Evolutionary conservation across 2,113 vertebrate species (phyloP), one percentile per base, ranked within the genome.

Genomic region (Onychostoma macrolepis): DNA sequence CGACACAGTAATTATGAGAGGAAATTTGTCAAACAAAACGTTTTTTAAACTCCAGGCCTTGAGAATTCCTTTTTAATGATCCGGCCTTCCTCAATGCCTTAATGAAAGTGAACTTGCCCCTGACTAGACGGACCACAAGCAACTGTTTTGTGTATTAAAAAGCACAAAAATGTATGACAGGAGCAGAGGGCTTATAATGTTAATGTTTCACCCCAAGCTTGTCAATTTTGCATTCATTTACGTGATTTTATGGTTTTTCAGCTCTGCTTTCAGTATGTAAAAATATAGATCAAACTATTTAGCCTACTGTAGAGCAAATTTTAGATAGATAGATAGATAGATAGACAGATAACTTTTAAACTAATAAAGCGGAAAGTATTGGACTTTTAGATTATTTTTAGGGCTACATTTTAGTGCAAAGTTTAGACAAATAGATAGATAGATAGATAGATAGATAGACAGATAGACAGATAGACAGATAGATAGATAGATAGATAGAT

Each of bases 21-120:
- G 41, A 83, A 87, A 61, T 84, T 58, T 86, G 78, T 74, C 61
- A 53, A 26, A 80, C 58, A 79, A 80, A 80, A 80, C 9, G n/a
- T 8, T 82, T 77, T 43, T 48, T 30, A 65, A 71, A 83, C 65
- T 50, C 28, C 65, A 53, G 26, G 41, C 43, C 81, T 9, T 7
- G 65, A 83, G 45, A 83, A 71, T 83, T 83, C 65, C 26, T 71
- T 48, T 83, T 71, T 17, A 83, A 53, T 83, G 41, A 83, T 24
- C 30, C 41, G 11, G 19, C 28, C 65, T 21, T 53, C 38, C 58
- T 82, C 80, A 28, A 24, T 33, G 61, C 58, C 41, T 82, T 48
- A 81, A 45, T 65, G 61, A 67, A 82, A 28, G 41, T 67, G 38
- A 67, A 30, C 28, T 71, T 24, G 65, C 63, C 81, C 43, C 65